These are phyloP conservation scores for Mohoua ochrocephala DNA, from an alignment of 2,113 vertebrate genomes.

Conservation along the genomic window DNA sequence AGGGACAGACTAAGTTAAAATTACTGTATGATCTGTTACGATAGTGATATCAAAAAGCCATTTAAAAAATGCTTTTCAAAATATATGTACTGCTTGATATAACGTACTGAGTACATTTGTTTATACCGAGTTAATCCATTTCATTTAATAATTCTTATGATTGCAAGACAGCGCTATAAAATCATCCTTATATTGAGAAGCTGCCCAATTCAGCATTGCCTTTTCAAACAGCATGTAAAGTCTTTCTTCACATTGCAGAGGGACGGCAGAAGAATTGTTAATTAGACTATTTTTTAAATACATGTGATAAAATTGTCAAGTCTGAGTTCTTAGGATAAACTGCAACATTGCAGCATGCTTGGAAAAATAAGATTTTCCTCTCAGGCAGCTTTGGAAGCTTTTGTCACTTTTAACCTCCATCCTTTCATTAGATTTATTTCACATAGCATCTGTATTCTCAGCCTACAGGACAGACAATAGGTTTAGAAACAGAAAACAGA, in stretches of 20 bases:
- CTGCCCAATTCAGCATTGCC: not conserved
- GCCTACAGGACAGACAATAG: not conserved
- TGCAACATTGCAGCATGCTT: not conserved
- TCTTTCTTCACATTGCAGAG: not conserved
- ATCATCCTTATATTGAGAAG: not conserved
- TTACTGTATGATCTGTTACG: constrained; percentile 4
- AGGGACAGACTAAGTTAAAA: constrained; percentile 43
- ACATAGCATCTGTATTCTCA: not conserved
- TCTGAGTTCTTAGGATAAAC: not conserved
- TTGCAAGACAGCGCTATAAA: not conserved
- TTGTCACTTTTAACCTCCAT: constrained; percentile 14
- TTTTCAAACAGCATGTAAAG: not conserved
- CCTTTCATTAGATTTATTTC: constrained; percentile 1
- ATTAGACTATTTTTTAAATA: not conserved
- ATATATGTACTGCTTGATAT: not conserved
- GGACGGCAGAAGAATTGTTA: not conserved
- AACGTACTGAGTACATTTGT: not conserved
- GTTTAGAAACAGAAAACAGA: constrained; percentile 3
- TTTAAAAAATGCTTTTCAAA: constrained; percentile 9
- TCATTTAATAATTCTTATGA: not conserved
- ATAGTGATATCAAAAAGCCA: not conserved
- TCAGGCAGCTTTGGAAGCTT: not conserved
- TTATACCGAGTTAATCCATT: constrained; percentile 37
- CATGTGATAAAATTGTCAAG: not conserved
- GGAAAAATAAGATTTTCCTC: constrained; percentile 11